Evolutionary conservation across 2,888 invertebrate species (phyloP).

Genomic region (Lordiphosa fenestrarum): DNA sequence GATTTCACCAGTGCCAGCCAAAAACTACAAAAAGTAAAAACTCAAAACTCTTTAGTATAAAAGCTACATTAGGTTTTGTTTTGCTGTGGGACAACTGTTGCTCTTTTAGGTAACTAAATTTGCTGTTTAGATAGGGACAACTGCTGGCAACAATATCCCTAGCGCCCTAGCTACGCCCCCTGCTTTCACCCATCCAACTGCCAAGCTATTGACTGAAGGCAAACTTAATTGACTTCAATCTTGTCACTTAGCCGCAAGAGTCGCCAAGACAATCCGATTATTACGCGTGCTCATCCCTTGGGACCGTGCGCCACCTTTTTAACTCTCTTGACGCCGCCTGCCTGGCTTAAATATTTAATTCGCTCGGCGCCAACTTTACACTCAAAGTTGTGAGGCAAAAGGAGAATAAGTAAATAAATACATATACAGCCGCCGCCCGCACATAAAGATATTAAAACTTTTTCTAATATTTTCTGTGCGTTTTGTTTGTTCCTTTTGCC

Average conservation of each 20-base stretch:
- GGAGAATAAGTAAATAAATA: slow-evolving; percentile 27
- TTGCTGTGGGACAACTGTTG: no score
- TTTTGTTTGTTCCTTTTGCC: slow-evolving; percentile 25
- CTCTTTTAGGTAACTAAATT: no score
- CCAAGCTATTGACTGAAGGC: slow-evolving; percentile 40
- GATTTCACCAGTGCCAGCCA: no score
- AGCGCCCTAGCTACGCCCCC: no score
- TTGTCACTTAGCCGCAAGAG: slow-evolving; percentile 55
- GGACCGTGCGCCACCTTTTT: slow-evolving; percentile 23
- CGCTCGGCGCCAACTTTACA: slow-evolving; percentile 49
- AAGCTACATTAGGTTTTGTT: no score
- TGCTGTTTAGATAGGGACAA: no score
- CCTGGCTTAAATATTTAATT: slow-evolving; percentile 65
- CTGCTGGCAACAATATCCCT: no score
- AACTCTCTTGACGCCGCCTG: neutral
- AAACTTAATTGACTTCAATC: slow-evolving; percentile 71
- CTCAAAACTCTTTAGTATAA: no score
- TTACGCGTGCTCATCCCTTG: slow-evolving; percentile 62
- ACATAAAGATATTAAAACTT: slow-evolving; percentile 70
- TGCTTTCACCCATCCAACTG: no score
- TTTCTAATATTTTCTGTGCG: slow-evolving; percentile 31
- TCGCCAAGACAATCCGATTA: slow-evolving; percentile 66
- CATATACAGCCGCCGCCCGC: slow-evolving; percentile 31
- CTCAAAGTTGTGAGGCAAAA: slow-evolving; percentile 20
- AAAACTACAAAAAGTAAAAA: no score